phyloP scores from a whole-genome alignment of 2,888 invertebrate genomes.

The Rhagophthalmus giganteus region DNA sequence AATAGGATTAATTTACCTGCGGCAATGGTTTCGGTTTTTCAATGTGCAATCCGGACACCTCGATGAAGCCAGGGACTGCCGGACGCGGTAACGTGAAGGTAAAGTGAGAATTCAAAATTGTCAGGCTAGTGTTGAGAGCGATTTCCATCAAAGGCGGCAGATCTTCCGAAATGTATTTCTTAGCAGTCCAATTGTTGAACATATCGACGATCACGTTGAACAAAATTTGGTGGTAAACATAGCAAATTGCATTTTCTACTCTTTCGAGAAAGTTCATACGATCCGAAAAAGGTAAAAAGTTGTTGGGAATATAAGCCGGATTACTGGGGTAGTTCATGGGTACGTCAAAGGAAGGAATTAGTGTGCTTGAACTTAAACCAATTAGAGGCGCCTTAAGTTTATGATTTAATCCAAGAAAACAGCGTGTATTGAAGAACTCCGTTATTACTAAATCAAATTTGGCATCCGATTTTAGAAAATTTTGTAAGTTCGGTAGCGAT shows the following conservation, averaged over 20 bases:
- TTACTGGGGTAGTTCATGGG: slow-evolving; percentile 57
- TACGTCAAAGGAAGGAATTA: slow-evolving; percentile 59
- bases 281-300: slow-evolving; percentile 46
- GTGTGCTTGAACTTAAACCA: slow-evolving; percentile 57
- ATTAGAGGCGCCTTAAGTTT: slow-evolving; percentile 62
- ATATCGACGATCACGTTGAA: slow-evolving; percentile 1
- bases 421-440: slow-evolving; percentile 74
- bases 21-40: slow-evolving; percentile 42
- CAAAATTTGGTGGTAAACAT: neutral
- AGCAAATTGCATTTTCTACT: slow-evolving; percentile 22
- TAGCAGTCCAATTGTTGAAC: slow-evolving; percentile 7
- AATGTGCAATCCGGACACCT: slow-evolving; percentile 61
- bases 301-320: slow-evolving; percentile 54
- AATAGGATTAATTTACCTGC: slow-evolving; percentile 22
- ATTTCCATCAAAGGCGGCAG: slow-evolving; percentile 44
- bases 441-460: slow-evolving; percentile 69
- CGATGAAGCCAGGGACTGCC: slow-evolving; percentile 56
- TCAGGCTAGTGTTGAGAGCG: slow-evolving; percentile 54
- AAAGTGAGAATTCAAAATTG: slow-evolving; percentile 58
- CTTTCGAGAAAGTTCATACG: slow-evolving; percentile 44
- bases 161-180: slow-evolving; percentile 42
- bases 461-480: slow-evolving; percentile 33
- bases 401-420: slow-evolving; percentile 67
- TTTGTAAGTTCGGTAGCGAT: neutral
- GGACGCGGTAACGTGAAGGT: slow-evolving; percentile 55